phyloP scores from a whole-genome alignment of 37 sponge, comb jelly and placozoan species.

The Crambe crambe region DNA sequence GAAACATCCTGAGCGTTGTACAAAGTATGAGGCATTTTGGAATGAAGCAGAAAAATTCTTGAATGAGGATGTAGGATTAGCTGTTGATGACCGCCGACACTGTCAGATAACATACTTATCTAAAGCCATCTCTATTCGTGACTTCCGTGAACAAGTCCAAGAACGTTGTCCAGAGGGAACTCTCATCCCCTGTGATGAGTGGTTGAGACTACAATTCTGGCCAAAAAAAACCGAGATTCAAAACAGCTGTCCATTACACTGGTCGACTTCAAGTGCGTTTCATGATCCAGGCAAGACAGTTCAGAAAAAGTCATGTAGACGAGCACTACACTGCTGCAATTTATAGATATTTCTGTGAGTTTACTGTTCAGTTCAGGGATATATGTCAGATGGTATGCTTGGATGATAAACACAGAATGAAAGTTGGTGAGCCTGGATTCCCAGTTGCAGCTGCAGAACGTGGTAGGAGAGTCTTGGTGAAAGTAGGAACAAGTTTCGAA shows the following conservation, averaged over 20 bases:
- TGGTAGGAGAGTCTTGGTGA: slow-evolving; percentile 28
- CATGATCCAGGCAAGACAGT: slow-evolving; percentile 46
- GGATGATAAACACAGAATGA: too few relatives aligned
- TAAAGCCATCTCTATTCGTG: slow-evolving; percentile 8
- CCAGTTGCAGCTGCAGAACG: slow-evolving; percentile 60
- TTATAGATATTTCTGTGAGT: slow-evolving; percentile 47
- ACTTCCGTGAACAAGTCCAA: slow-evolving; percentile 13
- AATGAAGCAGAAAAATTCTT: slow-evolving; percentile 44
- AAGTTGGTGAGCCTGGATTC: too few relatives aligned
- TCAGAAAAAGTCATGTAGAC: slow-evolving; percentile 41
- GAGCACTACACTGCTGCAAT: slow-evolving; percentile 48
- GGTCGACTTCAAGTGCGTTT: slow-evolving; percentile 36
- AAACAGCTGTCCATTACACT: slow-evolving; percentile 36
- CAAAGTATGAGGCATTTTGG: slow-evolving; percentile 54
- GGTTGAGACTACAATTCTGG: slow-evolving; percentile 54
- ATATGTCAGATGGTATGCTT: slow-evolving; percentile 12
- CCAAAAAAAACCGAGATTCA: slow-evolving; percentile 25
- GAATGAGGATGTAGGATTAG: slow-evolving; percentile 43
- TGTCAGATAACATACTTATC: slow-evolving; percentile 30
- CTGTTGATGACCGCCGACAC: slow-evolving; percentile 58
- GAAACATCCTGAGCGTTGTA: background rate
- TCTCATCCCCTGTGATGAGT: slow-evolving; percentile 19
- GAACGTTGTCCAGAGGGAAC: slow-evolving; percentile 18
- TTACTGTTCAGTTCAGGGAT: slow-evolving; percentile 22
- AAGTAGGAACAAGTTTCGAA: slow-evolving; percentile 24